Percentiles rank a stretch among this genome's conserved stretches.
Conservation (phyloP, 2,113 vertebrate genomes). For the Entosphenus tridentatus region DNA sequence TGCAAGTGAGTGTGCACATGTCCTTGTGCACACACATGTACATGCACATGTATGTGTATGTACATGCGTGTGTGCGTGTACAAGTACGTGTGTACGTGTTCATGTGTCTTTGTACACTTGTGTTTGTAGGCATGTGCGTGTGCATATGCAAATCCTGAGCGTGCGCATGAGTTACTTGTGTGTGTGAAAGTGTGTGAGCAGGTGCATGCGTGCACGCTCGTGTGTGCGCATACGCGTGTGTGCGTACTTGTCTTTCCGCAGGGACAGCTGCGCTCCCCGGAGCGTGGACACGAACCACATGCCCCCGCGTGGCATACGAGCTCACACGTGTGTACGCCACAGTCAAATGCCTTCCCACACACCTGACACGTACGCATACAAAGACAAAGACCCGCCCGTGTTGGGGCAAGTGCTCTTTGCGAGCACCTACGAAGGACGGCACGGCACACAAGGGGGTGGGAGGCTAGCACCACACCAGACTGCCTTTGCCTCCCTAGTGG, state of each 20-base stretch:
- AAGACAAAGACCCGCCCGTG: no score
- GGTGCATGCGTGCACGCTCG: background rate
- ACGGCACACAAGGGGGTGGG: no score
- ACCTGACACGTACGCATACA: background rate
- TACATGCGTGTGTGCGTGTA: background rate
- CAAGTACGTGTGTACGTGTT: background rate
- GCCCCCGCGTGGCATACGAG: background rate
- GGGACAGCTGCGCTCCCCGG: background rate
- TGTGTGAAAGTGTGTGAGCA: background rate
- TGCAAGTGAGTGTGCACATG: background rate
- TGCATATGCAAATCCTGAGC: no score
- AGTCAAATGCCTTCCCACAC: background rate
- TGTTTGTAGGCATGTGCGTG: no score
- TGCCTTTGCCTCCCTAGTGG: no score
- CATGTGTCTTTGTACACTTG: background rate
- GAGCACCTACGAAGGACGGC: no score
- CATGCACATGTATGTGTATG: background rate
- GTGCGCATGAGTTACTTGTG: no score
- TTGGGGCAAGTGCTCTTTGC: no score
- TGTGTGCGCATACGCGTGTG: background rate
- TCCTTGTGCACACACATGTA: background rate
- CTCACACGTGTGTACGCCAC: slow-evolving; percentile 2
- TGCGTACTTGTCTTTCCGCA: background rate
- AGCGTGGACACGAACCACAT: background rate
- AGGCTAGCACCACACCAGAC: no score